Percentiles rank a stretch among this genome's conserved stretches.
These are phyloP conservation scores for Capitulum mitella DNA, from an alignment of 2,888 invertebrate genomes.

Conservation along the genomic window DNA sequence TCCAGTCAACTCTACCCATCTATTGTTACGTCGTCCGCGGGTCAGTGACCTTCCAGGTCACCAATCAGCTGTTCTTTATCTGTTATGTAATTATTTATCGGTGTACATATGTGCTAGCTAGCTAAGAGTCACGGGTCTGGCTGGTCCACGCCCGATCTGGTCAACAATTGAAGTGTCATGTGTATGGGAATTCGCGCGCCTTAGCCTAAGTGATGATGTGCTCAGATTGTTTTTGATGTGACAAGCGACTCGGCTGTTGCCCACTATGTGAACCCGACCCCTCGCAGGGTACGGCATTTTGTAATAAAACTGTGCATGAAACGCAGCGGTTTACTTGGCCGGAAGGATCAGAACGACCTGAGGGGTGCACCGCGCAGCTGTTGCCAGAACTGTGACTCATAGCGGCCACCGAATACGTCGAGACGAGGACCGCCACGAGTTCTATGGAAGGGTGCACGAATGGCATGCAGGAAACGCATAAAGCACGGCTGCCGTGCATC, in stretches of 20 bases:
- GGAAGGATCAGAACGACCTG: too few species aligned
- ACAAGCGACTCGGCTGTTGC: not conserved
- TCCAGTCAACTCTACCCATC: not conserved
- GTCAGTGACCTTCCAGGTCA: not conserved
- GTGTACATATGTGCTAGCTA: constrained; percentile 9
- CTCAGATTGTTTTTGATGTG: not conserved
- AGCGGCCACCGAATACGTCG: too few species aligned
- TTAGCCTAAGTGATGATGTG: constrained; percentile 1
- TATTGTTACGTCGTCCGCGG: not conserved
- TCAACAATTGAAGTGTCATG: constrained; percentile 6
- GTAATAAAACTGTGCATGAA: not conserved
- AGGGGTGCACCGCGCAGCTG: too few species aligned
- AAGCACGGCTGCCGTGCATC: too few species aligned
- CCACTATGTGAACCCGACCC: not conserved
- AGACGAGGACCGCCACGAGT: too few species aligned
- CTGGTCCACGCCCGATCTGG: constrained; percentile 9
- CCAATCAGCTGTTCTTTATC: constrained; percentile 18
- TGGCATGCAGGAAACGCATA: too few species aligned
- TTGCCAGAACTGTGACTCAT: too few species aligned
- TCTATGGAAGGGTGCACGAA: too few species aligned
- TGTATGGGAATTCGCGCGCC: constrained; percentile 21
- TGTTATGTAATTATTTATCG: constrained; percentile 19
- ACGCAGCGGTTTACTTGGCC: too few species aligned
- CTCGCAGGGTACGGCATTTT: not conserved
- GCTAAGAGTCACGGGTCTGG: not conserved